Evolutionary conservation across 2,113 vertebrate genomes (phyloP).

Genomic region (Gracilinanus agilis): DNA sequence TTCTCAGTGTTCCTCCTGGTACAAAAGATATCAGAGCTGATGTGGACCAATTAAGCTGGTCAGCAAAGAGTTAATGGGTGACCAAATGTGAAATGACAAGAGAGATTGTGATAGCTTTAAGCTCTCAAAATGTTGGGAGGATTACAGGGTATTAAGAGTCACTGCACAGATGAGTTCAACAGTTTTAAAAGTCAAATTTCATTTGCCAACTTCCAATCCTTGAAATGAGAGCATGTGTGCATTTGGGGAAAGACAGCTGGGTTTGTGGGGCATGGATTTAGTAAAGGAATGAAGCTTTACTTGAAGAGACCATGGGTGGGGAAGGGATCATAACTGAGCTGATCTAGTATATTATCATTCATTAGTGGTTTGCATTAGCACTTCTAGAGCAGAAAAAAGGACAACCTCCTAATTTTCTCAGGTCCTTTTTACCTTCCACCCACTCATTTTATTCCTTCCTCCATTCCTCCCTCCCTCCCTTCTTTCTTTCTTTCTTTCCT

Average conservation of each 20-base stretch:
- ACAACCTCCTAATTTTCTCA: background rate
- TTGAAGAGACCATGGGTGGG: background rate
- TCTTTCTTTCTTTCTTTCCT: too few relatives aligned
- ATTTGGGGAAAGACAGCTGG: constrained; percentile 7
- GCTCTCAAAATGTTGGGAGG: constrained; percentile 63
- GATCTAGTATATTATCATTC: background rate
- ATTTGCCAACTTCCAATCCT: constrained; percentile 73
- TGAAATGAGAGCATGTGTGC: background rate
- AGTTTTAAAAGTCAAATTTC: constrained; percentile 57
- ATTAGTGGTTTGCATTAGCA: background rate
- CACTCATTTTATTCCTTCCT: background rate
- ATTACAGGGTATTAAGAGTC: constrained; percentile 74
- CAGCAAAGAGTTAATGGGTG: constrained; percentile 72
- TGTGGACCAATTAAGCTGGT: background rate
- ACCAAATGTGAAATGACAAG: constrained; percentile 71
- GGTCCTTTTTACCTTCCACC: background rate
- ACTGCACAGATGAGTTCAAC: constrained; percentile 57
- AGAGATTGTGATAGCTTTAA: constrained; percentile 65
- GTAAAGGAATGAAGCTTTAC: background rate
- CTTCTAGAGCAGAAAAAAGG: background rate
- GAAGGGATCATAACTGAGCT: background rate
- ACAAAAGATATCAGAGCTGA: background rate
- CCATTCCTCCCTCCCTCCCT: background rate
- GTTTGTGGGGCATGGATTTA: background rate
- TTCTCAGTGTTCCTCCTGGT: background rate